A percentile compares a stretch with the other conserved stretches of the same genome.
These are phyloP conservation scores for Pemphigus obesinymphae DNA, from an alignment of 1,140 invertebrate genomes.

Conservation along the genomic window DNA sequence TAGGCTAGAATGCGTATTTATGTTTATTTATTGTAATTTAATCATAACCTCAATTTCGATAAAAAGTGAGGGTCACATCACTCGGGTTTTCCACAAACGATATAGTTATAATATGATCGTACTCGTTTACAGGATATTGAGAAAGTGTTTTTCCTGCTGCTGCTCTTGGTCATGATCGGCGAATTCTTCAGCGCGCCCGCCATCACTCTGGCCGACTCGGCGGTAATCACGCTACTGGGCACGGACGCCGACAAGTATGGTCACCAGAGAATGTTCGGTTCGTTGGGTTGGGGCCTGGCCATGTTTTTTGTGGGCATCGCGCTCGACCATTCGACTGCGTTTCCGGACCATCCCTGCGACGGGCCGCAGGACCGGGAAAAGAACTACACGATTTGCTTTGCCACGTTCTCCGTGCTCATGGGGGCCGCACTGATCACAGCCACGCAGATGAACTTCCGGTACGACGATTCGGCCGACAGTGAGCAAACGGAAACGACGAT, in stretches of 20 bases:
- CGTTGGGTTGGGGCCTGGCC: slow-evolving; percentile 92
- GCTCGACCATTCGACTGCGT: slow-evolving; percentile 92
- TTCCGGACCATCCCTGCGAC: slow-evolving; percentile 82
- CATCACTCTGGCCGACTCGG: slow-evolving; percentile 92
- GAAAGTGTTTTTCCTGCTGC: slow-evolving; percentile 90
- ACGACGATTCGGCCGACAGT: slow-evolving; percentile 55
- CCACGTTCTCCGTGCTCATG: slow-evolving; percentile 96
- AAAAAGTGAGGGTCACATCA: too few relatives aligned
- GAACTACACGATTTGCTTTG: slow-evolving; percentile 98
- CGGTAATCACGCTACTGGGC: slow-evolving; percentile 83
- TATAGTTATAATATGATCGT: too few relatives aligned
- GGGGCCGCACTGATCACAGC: slow-evolving; percentile 88
- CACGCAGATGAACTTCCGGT: slow-evolving; percentile 81
- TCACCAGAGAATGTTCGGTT: slow-evolving; percentile 97
- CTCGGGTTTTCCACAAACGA: too few relatives aligned
- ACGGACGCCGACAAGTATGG: slow-evolving; percentile 92
- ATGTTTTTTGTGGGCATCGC: slow-evolving; percentile 99
- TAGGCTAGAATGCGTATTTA: too few relatives aligned
- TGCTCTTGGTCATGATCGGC: slow-evolving; percentile 88
- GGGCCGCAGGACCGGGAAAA: slow-evolving; percentile 82
- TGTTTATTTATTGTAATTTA: too few relatives aligned
- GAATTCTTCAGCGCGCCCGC: slow-evolving; percentile 97
- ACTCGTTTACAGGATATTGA: slow-evolving; percentile 71
- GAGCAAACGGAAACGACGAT: slow-evolving; percentile 21
- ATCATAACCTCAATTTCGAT: too few relatives aligned